Evolutionary conservation across 2,113 vertebrate species (phyloP).

Genomic region (Trichechus manatus): DNA sequence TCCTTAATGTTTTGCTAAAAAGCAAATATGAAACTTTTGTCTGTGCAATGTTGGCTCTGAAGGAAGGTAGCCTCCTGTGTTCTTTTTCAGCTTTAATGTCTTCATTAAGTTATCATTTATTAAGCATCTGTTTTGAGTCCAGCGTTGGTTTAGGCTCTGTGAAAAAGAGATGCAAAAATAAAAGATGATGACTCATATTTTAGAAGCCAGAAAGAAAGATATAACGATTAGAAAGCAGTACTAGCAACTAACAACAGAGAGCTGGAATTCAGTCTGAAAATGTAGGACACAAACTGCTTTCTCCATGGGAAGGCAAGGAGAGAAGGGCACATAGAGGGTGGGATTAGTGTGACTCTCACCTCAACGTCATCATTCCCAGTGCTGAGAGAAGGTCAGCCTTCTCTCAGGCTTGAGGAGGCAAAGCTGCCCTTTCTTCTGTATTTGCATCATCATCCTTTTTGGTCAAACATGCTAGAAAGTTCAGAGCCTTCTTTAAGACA

Average conservation of each 20-base stretch:
- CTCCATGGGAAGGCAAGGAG: neutral
- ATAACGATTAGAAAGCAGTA: accelerated
- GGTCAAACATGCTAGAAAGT: neutral
- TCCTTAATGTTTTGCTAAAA: slow-evolving; percentile 24
- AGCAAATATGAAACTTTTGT: neutral
- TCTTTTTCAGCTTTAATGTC: neutral
- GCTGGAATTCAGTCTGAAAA: neutral
- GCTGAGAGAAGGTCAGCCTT: neutral
- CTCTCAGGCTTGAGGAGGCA: neutral
- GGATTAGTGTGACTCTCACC: accelerated
- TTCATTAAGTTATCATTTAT: slow-evolving; percentile 17
- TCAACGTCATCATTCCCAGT: neutral
- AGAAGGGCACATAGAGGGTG: accelerated
- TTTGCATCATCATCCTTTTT: neutral
- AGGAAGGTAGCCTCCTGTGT: neutral
- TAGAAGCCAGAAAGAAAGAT: neutral
- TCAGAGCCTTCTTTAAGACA: neutral
- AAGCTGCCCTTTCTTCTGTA: neutral
- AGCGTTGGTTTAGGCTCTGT: neutral
- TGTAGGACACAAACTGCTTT: accelerated
- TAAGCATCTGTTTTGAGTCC: neutral
- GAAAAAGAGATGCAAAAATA: neutral
- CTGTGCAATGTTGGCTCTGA: neutral
- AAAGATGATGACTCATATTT: neutral
- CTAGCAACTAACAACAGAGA: accelerated